phyloP scores from a whole-genome alignment of 2,888 invertebrate species.

The Mythimna lalbum region DNA sequence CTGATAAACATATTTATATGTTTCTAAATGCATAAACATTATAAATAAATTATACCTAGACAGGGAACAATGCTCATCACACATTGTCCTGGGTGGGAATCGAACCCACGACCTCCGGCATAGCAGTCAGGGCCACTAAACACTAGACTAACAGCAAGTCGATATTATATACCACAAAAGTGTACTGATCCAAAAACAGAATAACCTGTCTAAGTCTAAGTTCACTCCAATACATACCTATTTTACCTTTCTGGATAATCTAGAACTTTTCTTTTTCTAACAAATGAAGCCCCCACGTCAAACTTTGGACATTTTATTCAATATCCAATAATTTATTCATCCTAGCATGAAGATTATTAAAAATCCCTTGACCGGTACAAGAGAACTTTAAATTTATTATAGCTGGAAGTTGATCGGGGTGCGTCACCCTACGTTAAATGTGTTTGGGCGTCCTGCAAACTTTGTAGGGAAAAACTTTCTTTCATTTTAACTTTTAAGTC shows the following conservation, averaged over 20 bases:
- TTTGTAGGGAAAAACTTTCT: slow-evolving; percentile 59
- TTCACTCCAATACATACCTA: slow-evolving; percentile 20
- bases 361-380: slow-evolving; percentile 74
- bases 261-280: slow-evolving; percentile 43
- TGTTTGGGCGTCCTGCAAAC: slow-evolving; percentile 65
- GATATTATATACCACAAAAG: neutral
- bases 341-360: slow-evolving; percentile 68
- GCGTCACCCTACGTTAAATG: slow-evolving; percentile 73
- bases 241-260: slow-evolving; percentile 40
- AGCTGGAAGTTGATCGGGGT: slow-evolving; percentile 69
- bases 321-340: slow-evolving; percentile 71
- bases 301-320: slow-evolving; percentile 65
- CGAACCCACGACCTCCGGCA: too few species aligned
- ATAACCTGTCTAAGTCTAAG: neutral
- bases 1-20: too few species aligned
- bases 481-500: slow-evolving; percentile 66
- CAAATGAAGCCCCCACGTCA: slow-evolving; percentile 48
- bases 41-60: too few species aligned
- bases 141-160: too few species aligned
- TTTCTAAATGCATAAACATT: too few species aligned
- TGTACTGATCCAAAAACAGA: neutral
- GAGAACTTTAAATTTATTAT: slow-evolving; percentile 76
- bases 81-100: too few species aligned
- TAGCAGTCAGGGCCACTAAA: too few species aligned
- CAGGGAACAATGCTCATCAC: too few species aligned